phyloP scores from a whole-genome alignment of 2,797 vertebrate species.

The Apogon hyalosoma region DNA sequence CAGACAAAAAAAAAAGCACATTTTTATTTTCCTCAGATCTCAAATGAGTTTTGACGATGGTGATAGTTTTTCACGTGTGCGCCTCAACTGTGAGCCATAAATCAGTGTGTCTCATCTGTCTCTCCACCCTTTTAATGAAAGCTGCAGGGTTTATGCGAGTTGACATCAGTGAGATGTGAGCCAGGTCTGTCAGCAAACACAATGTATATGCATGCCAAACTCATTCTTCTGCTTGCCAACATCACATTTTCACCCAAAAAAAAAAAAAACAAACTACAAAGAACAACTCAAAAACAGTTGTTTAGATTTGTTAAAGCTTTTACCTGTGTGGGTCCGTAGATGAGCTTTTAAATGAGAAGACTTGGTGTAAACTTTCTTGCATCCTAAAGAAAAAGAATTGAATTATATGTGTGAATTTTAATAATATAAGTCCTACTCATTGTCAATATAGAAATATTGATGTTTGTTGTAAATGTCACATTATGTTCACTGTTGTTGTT shows the following conservation, averaged over 20 bases:
- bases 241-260: constrained; percentile 39
- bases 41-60: constrained; percentile 20
- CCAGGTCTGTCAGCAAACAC: constrained; percentile 65
- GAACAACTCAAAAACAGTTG: constrained; percentile 14
- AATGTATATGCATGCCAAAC: constrained; percentile 71
- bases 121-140: constrained; percentile 43
- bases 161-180: constrained; percentile 68
- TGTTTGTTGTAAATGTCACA: constrained; percentile 2
- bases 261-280: constrained; percentile 48
- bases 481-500: not conserved
- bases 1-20: not conserved
- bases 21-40: not conserved
- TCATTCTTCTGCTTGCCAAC: constrained; percentile 77
- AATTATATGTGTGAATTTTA: not conserved
- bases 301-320: constrained; percentile 62
- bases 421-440: constrained; percentile 30
- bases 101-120: constrained; percentile 54
- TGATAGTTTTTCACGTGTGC: not conserved
- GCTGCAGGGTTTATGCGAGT: constrained; percentile 63
- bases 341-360: constrained; percentile 98
- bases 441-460: not conserved
- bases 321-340: constrained; percentile 97
- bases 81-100: constrained; percentile 50
- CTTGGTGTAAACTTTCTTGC: constrained; percentile 98
- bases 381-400: constrained; percentile 83